phyloP scores from a whole-genome alignment of 2,797 vertebrate species.

The Poecilia wingei region DNA sequence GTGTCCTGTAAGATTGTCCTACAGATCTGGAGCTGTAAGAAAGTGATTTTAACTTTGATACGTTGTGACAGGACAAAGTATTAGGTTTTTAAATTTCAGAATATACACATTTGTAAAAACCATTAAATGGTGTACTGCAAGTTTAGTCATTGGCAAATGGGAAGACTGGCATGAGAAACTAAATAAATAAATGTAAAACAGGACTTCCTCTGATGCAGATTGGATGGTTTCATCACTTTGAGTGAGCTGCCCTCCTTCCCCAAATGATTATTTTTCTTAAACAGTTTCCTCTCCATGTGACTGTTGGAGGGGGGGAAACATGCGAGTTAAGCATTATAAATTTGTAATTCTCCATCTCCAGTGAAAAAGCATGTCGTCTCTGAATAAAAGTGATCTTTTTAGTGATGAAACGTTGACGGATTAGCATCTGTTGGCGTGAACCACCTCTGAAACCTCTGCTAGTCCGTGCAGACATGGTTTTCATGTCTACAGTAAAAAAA shows the following conservation, averaged over 20 bases:
- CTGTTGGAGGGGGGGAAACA: slow-evolving; percentile 28
- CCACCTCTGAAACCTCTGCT: not conserved
- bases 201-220: slow-evolving; percentile 9
- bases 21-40: slow-evolving; percentile 22
- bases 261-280: slow-evolving; percentile 13
- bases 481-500: slow-evolving; percentile 11
- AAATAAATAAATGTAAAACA: not conserved
- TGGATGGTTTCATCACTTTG: slow-evolving; percentile 14
- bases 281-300: slow-evolving; percentile 13
- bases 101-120: slow-evolving; percentile 4
- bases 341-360: slow-evolving; percentile 23
- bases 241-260: slow-evolving; percentile 43
- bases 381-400: slow-evolving; percentile 31
- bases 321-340: slow-evolving; percentile 28
- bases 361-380: slow-evolving; percentile 39
- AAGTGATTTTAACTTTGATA: slow-evolving; percentile 1
- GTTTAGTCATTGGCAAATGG: slow-evolving; percentile 8
- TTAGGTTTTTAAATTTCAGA: slow-evolving; percentile 5
- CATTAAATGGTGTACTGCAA: not conserved
- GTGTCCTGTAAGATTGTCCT: slow-evolving; percentile 15
- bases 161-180: not conserved
- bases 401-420: slow-evolving; percentile 15
- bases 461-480: slow-evolving; percentile 17
- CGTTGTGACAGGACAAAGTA: not conserved
- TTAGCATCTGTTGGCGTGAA: slow-evolving; percentile 29